A percentile compares a stretch with the other conserved stretches of the same genome.
These are phyloP conservation scores for Pristionchus exspectatus DNA, from an alignment of 2,888 invertebrate genomes.

Conservation along the genomic window DNA sequence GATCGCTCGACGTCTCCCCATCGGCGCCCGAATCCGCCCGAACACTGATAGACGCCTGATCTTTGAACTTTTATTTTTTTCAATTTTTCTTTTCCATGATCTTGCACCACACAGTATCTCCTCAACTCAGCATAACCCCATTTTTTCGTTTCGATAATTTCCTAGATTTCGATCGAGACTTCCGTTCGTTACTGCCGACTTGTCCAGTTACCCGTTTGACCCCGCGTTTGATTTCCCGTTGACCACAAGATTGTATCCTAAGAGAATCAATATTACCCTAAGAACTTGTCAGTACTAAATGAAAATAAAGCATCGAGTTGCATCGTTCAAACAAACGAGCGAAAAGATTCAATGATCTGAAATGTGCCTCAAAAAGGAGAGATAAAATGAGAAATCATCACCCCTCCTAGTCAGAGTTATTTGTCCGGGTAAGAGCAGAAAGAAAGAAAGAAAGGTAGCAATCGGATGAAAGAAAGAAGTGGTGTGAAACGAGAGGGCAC, in stretches of 20 bases:
- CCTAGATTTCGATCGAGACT: background rate
- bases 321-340: no score
- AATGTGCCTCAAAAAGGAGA: no score
- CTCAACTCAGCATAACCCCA: constrained; percentile 6
- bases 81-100: background rate
- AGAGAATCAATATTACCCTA: background rate
- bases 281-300: background rate
- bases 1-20: background rate
- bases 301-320: background rate
- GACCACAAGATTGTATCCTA: constrained; percentile 35
- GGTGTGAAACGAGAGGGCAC: no score
- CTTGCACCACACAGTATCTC: background rate
- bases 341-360: no score
- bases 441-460: no score
- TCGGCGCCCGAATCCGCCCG: background rate
- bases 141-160: background rate
- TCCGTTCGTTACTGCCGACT: constrained; percentile 30
- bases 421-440: no score
- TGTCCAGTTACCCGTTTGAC: background rate
- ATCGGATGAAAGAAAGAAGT: no score
- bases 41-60: constrained; percentile 13
- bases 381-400: no score
- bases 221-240: background rate
- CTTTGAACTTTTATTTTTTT: background rate
- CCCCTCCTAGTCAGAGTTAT: no score